These are phyloP conservation scores for Gibbula magus DNA, from an alignment of 2,888 invertebrate species.

Conservation along the genomic window DNA sequence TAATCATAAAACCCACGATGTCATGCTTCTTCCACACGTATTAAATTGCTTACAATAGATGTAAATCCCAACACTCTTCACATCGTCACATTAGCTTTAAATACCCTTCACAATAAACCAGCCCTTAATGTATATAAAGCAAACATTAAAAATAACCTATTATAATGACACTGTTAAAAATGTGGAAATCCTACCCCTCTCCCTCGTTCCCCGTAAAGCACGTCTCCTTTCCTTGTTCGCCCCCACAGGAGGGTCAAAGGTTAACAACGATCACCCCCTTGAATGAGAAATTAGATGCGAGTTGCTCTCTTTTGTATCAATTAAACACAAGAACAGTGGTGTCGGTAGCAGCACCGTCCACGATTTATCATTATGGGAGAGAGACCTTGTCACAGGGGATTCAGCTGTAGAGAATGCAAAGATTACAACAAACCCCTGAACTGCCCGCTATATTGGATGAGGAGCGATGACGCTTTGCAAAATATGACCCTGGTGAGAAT, in stretches of 20 bases:
- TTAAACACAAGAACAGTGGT: not conserved
- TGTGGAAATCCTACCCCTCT: too few relatives aligned
- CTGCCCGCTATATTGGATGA: not conserved
- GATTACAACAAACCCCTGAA: not conserved
- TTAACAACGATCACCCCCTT: too few relatives aligned
- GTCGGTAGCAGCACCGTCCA: not conserved
- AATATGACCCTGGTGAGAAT: too few relatives aligned
- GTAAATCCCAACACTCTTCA: too few relatives aligned
- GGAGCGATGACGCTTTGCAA: not conserved
- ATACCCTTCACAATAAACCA: not conserved
- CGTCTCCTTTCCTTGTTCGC: too few relatives aligned
- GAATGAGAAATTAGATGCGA: not conserved
- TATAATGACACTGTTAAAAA: not conserved
- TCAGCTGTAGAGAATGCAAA: not conserved
- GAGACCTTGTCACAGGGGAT: not conserved
- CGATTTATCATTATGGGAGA: not conserved
- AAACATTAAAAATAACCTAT: not conserved
- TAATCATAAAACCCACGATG: too few relatives aligned
- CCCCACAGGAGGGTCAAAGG: too few relatives aligned
- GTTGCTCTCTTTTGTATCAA: conserved; percentile 1
- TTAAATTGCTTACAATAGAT: too few relatives aligned
- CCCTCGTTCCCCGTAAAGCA: too few relatives aligned
- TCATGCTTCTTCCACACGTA: too few relatives aligned
- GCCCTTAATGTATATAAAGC: not conserved
- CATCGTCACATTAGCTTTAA: too few relatives aligned